Conservation (phyloP, 2,888 invertebrate genomes). For the Isotomurus palustris region DNA sequence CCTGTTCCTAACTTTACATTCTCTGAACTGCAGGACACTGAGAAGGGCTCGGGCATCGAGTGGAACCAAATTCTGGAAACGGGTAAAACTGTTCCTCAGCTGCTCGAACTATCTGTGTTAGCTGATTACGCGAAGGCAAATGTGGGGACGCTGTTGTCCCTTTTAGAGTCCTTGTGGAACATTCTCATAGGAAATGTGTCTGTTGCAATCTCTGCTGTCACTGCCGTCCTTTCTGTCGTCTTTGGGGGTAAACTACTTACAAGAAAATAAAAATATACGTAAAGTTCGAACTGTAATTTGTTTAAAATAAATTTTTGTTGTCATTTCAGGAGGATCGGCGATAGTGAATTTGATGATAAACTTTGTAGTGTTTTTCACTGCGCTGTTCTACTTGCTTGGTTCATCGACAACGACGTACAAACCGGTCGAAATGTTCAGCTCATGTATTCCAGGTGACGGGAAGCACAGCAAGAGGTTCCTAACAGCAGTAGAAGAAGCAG, state of each 20-base stretch:
- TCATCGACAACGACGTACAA: slow-evolving; percentile 82
- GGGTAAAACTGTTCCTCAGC: slow-evolving; percentile 53
- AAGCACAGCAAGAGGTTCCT: slow-evolving; percentile 59
- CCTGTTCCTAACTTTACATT: no score
- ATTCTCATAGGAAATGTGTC: slow-evolving; percentile 90
- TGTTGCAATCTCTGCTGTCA: slow-evolving; percentile 74
- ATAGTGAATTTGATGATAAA: slow-evolving; percentile 81
- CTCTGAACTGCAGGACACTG: neutral
- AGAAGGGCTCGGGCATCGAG: slow-evolving; percentile 27
- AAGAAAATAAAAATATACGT: neutral
- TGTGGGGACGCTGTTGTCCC: slow-evolving; percentile 79
- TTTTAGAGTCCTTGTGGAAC: slow-evolving; percentile 80
- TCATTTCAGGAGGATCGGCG: slow-evolving; percentile 65
- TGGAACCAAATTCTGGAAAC: slow-evolving; percentile 41
- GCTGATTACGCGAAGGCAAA: slow-evolving; percentile 83
- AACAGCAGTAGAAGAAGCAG: slow-evolving; percentile 76
- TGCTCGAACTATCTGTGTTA: slow-evolving; percentile 68
- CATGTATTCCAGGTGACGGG: slow-evolving; percentile 32
- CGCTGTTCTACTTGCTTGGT: slow-evolving; percentile 89
- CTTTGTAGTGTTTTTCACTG: slow-evolving; percentile 91
- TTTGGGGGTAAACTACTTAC: slow-evolving; percentile 58
- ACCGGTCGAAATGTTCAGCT: slow-evolving; percentile 77
- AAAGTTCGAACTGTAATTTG: neutral
- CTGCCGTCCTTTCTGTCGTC: slow-evolving; percentile 79
- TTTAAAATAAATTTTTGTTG: slow-evolving; percentile 7